Evolutionary conservation across 2,797 vertebrate species (phyloP).

Genomic region (Pygocentrus nattereri): DNA sequence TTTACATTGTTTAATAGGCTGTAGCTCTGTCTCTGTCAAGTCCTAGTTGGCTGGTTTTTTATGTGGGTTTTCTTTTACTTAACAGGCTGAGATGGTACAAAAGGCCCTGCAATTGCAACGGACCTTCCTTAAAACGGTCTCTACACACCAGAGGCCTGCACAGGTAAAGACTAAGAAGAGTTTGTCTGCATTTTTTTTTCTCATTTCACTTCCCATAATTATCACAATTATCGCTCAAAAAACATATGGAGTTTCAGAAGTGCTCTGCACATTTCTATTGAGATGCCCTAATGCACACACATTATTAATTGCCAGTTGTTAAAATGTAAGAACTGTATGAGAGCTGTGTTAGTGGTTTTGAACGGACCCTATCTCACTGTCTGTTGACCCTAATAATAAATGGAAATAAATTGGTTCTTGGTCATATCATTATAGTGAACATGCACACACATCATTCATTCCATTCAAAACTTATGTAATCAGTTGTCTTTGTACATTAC

Average conservation of each 20-base stretch:
- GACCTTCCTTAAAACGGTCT: conserved; percentile 87
- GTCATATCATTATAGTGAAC: neutral
- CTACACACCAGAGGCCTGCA: conserved; percentile 88
- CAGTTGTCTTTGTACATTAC: neutral
- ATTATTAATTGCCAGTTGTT: too few species aligned
- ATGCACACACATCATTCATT: neutral
- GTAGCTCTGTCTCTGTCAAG: neutral
- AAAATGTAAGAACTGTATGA: neutral
- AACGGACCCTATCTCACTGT: neutral
- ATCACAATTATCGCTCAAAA: neutral
- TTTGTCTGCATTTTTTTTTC: neutral
- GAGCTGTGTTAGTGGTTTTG: neutral
- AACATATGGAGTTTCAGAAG: neutral
- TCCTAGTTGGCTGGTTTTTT: neutral
- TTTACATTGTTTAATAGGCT: neutral
- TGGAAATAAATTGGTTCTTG: neutral
- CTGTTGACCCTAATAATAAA: neutral
- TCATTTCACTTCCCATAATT: neutral
- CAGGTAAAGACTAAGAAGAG: conserved; percentile 81
- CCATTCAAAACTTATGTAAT: neutral
- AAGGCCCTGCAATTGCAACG: conserved; percentile 89
- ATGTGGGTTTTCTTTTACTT: conserved; percentile 51
- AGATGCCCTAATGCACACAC: neutral
- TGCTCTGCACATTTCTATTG: neutral
- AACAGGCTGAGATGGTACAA: conserved; percentile 92